Evolutionary conservation across 2,797 vertebrate species (phyloP).

Genomic region (Epinephelus awoara): DNA sequence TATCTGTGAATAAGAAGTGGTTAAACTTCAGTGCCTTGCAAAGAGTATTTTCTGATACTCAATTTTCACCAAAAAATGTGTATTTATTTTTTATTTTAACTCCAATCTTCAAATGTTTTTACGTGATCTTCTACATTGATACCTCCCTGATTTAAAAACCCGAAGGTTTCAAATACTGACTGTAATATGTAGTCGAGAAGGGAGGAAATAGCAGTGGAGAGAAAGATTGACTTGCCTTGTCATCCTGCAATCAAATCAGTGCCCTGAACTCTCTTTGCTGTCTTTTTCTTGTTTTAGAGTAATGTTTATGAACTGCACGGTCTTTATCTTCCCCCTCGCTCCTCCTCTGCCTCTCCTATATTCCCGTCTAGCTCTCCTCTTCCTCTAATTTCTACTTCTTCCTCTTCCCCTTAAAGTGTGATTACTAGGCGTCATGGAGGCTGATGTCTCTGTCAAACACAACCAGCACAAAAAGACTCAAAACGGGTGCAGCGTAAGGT

Average conservation of each 20-base stretch:
- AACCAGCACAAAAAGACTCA: background rate
- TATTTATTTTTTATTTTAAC: no score
- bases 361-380: background rate
- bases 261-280: background rate
- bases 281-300: background rate
- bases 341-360: background rate
- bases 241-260: background rate
- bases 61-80: no score
- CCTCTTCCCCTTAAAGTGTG: slow-evolving; percentile 8
- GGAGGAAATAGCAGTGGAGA: background rate
- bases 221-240: background rate
- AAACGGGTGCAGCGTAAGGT: slow-evolving; percentile 54
- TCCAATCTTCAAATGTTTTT: no score
- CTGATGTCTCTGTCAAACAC: slow-evolving; percentile 36
- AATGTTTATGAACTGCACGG: background rate
- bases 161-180: no score
- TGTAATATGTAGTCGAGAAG: background rate
- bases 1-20: no score
- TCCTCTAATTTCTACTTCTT: background rate
- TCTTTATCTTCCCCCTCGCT: background rate
- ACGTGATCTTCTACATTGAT: no score
- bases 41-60: no score
- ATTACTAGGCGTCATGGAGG: slow-evolving; percentile 19
- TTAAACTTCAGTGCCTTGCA: no score
- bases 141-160: no score